Evolutionary conservation across 2,888 invertebrate genomes (phyloP).

Genomic region (Chorisops tibialis): DNA sequence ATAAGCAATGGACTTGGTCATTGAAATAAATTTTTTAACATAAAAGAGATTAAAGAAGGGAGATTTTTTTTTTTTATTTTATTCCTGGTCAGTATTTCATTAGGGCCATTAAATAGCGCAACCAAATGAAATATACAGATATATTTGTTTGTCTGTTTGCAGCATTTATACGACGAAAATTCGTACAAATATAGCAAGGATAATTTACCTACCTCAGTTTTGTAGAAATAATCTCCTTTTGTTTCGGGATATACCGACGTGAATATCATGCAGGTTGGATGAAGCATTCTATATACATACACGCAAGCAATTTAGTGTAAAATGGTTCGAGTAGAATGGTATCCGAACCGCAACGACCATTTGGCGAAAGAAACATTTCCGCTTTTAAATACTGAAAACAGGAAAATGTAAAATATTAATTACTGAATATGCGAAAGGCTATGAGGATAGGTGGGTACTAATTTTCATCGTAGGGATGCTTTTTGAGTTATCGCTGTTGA

Average conservation of each 20-base stretch:
- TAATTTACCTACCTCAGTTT: constrained; percentile 6
- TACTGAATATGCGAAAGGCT: constrained; percentile 4
- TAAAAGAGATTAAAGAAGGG: constrained; percentile 14
- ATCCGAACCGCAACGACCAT: constrained; percentile 12
- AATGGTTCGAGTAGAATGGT: constrained; percentile 14
- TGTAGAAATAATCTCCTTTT: constrained; percentile 16
- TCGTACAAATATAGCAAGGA: constrained; percentile 12
- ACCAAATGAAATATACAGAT: too few relatives aligned
- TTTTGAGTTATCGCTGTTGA: background rate
- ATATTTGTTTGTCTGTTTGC: too few relatives aligned
- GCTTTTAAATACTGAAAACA: constrained; percentile 17
- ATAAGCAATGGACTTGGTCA: constrained; percentile 11
- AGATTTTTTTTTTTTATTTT: too few relatives aligned
- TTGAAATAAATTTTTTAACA: constrained; percentile 20
- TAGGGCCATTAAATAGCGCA: constrained; percentile 16
- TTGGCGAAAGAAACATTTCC: constrained; percentile 15
- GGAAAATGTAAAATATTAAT: constrained; percentile 23
- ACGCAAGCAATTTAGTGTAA: constrained; percentile 3
- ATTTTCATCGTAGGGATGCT: background rate
- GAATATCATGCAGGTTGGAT: background rate
- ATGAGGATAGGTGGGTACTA: background rate
- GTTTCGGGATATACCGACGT: background rate
- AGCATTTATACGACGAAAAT: constrained; percentile 10
- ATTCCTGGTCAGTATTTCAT: constrained; percentile 8
- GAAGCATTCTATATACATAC: background rate